Base-by-base conservation (phyloP, 1,140 invertebrate species). In the Musca vetustissima region DNA sequence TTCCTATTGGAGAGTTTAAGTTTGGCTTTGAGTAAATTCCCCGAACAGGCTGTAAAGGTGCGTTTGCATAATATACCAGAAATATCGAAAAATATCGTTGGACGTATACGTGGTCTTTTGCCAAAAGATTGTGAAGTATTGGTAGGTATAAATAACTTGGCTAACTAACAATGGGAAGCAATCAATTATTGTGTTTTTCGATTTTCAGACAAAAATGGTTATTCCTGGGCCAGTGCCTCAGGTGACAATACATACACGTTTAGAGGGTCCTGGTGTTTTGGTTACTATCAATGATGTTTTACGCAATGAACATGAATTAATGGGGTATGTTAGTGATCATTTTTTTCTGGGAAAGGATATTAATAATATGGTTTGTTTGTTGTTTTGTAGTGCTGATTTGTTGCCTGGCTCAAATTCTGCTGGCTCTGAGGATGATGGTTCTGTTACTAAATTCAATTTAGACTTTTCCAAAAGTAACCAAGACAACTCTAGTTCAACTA, bases 1-100 rank as follows among this genome's bases (percentile, higher is more conserved):
- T 83, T 80, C 69, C 73, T 74, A 3, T 70, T 83, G 32, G 81
- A 83, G 57, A 73, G 77, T 8, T 72, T 79, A 52, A 82, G 80
- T 64, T 71, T 72, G 21, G 79, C 81, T 2, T 73, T 83, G 0
- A 77, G 72, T 36, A 70, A 74, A 13, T 83, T 72, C 28, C 81
- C 81, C 1, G 68, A 73, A 7, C 80, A 82, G 50, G 79, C 76
- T 0, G 52, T 83, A 21, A 69, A 74, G 1, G 79, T 78, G 3
- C 67, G 73, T 3, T 68, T 83, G 1, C 73, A 81, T 59, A 79
- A 81, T 69, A 75, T 83, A 22, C 78, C 78, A 9, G 67, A 74
- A 3, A 73, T 81, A 1, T 73, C 68, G 15, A 69, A 71, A 15
- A 72, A 74, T 15, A 76, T 78, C 71, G 69, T 81, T 15, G 69